Percentiles rank a stretch among this genome's conserved stretches.
These are phyloP conservation scores for Proteles cristata DNA, from an alignment of 2,113 vertebrate species.

Conservation along the genomic window DNA sequence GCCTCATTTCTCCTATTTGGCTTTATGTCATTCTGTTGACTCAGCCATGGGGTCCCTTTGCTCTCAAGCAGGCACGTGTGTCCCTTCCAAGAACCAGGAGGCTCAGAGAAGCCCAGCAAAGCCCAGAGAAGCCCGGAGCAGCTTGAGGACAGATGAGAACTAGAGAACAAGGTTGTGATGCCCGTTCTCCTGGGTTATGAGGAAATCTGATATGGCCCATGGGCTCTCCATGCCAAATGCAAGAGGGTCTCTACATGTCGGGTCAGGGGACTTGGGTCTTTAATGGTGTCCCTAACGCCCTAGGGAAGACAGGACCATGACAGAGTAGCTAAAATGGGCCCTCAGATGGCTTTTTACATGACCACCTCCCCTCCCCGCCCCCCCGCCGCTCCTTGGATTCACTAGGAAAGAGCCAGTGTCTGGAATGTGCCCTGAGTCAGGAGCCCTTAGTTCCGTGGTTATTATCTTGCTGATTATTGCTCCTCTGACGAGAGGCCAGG, in stretches of 20 bases:
- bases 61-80: not conserved
- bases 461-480: not conserved
- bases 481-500: not conserved
- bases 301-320: not conserved
- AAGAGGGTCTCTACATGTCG: fast-evolving
- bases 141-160: not conserved
- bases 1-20: constrained; percentile 48
- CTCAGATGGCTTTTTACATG: not conserved
- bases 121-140: not conserved
- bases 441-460: not conserved
- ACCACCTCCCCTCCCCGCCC: not conserved
- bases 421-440: too few species aligned
- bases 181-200: not conserved
- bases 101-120: not conserved
- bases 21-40: constrained; percentile 3
- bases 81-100: not conserved
- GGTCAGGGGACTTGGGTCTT: not conserved
- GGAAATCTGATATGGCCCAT: not conserved
- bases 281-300: not conserved
- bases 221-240: not conserved
- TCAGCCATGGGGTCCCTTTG: not conserved
- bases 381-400: not conserved
- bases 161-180: not conserved
- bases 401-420: not conserved
- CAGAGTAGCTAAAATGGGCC: not conserved